These are phyloP conservation scores for Holotrichia oblita DNA, from an alignment of 1,140 invertebrate species.

Conservation along the genomic window DNA sequence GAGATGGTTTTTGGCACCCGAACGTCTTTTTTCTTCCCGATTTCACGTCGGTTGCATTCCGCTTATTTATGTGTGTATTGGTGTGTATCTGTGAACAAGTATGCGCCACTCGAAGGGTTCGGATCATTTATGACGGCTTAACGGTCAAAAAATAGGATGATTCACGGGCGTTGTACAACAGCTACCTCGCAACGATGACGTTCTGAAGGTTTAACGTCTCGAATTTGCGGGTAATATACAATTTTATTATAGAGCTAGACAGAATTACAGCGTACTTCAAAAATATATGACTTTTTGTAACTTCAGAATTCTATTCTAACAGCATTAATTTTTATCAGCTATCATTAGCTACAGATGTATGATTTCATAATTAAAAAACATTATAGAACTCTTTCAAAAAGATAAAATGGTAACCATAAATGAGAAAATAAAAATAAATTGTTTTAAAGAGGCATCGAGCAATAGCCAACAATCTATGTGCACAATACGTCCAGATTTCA, in stretches of 20 bases:
- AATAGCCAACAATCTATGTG: too few relatives aligned
- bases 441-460: too few relatives aligned
- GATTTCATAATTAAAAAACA: too few relatives aligned
- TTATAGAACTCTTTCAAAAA: too few relatives aligned
- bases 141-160: slow-evolving; percentile 8
- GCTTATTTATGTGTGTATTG: not conserved
- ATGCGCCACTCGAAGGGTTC: not conserved
- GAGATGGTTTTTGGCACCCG: slow-evolving; percentile 10
- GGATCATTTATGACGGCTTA: not conserved
- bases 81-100: not conserved
- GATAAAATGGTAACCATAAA: too few relatives aligned
- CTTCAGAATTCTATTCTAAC: too few relatives aligned
- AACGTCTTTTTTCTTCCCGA: not conserved
- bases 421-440: too few relatives aligned
- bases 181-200: not conserved
- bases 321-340: too few relatives aligned
- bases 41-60: not conserved
- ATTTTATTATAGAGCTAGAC: not conserved
- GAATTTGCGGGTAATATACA: not conserved
- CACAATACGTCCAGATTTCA: too few relatives aligned
- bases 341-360: too few relatives aligned
- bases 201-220: not conserved
- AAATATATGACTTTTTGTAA: too few relatives aligned
- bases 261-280: too few relatives aligned
- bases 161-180: not conserved